These are phyloP conservation scores for Drosophila cognata DNA, from an alignment of 2,888 invertebrate genomes.

Conservation along the genomic window DNA sequence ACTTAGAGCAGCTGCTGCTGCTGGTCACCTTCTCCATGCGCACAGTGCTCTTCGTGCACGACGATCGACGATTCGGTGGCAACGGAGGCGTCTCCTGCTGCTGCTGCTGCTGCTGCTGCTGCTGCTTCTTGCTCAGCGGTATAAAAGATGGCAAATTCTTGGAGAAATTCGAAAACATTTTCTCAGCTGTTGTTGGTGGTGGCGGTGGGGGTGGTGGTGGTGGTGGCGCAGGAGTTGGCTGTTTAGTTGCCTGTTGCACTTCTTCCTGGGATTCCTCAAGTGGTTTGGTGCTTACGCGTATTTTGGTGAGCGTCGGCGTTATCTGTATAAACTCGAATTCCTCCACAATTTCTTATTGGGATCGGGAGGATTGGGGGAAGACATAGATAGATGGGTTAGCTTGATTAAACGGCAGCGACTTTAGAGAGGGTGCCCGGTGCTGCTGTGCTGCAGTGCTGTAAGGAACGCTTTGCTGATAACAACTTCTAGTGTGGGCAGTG, in stretches of 20 bases:
- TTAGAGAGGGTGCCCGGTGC: conserved; percentile 61
- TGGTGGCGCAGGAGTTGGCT: not conserved
- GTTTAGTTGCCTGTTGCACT: not conserved
- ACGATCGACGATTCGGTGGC: conserved; percentile 92
- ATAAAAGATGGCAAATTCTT: conserved; percentile 87
- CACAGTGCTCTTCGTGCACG: conserved; percentile 86
- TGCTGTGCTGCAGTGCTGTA: conserved; percentile 39
- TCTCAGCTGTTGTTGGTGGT: conserved; percentile 19
- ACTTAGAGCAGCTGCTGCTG: conserved; percentile 61
- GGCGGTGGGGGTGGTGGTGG: conserved; percentile 23
- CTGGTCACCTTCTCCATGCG: conserved; percentile 87
- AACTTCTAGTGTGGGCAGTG: conserved; percentile 67
- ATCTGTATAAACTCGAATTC: conserved; percentile 93
- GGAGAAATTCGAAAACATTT: conserved; percentile 87
- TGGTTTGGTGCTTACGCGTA: conserved; percentile 89
- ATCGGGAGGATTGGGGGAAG: conserved; percentile 15
- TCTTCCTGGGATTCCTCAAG: conserved; percentile 74
- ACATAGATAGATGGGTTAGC: conserved; percentile 26
- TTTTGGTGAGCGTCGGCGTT: conserved; percentile 92
- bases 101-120: conserved; percentile 25
- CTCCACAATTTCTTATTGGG: conserved; percentile 81
- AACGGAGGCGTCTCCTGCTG: conserved; percentile 86
- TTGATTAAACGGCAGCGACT: conserved; percentile 28
- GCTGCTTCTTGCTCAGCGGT: conserved; percentile 85
- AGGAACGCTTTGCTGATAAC: conserved; percentile 43